Evolutionary conservation across 2,888 invertebrate genomes (phyloP).

Genomic region (Baronia brevicornis): DNA sequence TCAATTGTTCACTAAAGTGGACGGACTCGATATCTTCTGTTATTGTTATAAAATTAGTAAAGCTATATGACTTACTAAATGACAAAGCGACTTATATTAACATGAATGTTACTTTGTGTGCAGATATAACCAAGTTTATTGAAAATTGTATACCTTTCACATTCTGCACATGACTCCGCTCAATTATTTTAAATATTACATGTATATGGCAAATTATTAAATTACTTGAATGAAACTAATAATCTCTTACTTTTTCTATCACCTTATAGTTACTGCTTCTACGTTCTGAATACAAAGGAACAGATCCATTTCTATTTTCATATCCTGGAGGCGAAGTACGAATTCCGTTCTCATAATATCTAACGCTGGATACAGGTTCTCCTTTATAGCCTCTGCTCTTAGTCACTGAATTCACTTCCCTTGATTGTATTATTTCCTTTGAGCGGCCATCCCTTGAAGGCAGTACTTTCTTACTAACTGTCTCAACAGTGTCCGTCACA

Average conservation of each 20-base stretch:
- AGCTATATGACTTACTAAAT: conserved; percentile 71
- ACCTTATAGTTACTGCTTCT: conserved; percentile 66
- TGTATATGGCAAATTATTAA: conserved; percentile 17
- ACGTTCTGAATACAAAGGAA: conserved; percentile 52
- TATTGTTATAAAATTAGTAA: conserved; percentile 60
- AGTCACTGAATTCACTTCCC: conserved; percentile 81
- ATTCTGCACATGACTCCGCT: conserved; percentile 60
- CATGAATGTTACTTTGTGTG: conserved; percentile 40
- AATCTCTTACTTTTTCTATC: conserved; percentile 66
- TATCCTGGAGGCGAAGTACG: conserved; percentile 48
- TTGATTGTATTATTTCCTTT: conserved; percentile 81
- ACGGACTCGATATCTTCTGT: conserved; percentile 26
- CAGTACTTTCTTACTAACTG: conserved; percentile 80
- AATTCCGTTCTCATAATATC: conserved; percentile 73
- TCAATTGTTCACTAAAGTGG: conserved; percentile 19
- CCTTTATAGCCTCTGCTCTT: conserved; percentile 76
- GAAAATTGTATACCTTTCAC: conserved; percentile 53
- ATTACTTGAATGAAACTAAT: conserved; percentile 36
- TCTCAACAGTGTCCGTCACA: conserved; percentile 82
- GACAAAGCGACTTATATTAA: conserved; percentile 44
- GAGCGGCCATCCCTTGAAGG: conserved; percentile 79
- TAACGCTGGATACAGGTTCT: conserved; percentile 59
- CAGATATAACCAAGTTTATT: no score
- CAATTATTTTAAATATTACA: conserved; percentile 23
- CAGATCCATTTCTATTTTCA: conserved; percentile 49